phyloP scores from a whole-genome alignment of 2,113 vertebrate species.

The Eubucco bourcierii region DNA sequence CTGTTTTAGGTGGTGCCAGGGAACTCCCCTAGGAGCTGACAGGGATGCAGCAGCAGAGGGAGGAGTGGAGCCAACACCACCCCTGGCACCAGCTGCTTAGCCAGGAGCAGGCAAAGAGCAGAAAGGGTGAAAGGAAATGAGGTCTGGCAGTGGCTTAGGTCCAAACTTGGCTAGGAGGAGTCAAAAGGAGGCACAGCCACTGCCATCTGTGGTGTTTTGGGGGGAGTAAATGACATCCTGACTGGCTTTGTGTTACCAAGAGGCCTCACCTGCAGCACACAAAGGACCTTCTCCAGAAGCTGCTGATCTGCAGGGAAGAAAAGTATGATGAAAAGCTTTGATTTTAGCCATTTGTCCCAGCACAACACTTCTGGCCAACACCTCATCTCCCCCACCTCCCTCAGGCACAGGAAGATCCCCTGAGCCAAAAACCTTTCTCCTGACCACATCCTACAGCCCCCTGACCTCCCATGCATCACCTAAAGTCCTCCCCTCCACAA shows the following conservation, averaged over 20 bases:
- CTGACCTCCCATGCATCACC: neutral
- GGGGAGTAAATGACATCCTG: neutral
- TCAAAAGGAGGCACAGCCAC: rapidly evolving
- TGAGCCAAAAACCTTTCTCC: neutral
- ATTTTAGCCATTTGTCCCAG: neutral
- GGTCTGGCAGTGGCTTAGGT: neutral
- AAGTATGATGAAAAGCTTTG: neutral
- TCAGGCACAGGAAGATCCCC: neutral
- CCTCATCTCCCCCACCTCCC: neutral
- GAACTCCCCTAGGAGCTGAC: neutral
- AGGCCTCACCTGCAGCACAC: slow-evolving; percentile 73
- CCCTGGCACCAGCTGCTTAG: neutral
- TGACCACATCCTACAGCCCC: neutral
- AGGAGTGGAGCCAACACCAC: no score
- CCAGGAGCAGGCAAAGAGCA: neutral
- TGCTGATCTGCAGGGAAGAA: slow-evolving; percentile 47
- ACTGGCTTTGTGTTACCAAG: neutral
- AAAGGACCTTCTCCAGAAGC: slow-evolving; percentile 7
- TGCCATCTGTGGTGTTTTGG: neutral
- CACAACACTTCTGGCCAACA: no score
- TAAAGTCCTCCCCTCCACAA: neutral
- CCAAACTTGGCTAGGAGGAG: neutral
- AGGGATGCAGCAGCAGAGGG: rapidly evolving
- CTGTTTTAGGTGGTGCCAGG: neutral
- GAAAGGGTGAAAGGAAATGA: neutral